Conservation (phyloP, 1,140 invertebrate species). For the Trichonephila clavata region DNA sequence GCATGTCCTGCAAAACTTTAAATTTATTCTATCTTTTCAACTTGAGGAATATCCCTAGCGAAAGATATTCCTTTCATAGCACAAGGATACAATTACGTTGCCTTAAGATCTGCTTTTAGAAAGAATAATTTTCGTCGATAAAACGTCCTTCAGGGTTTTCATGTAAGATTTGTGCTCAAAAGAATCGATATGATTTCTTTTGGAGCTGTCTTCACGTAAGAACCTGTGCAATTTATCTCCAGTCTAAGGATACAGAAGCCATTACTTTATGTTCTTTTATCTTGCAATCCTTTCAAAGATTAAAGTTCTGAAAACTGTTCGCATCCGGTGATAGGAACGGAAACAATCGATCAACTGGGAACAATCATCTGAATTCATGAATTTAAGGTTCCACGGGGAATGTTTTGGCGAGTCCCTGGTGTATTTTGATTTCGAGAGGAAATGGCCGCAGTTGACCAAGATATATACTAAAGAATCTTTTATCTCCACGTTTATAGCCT, state of each 20-base stretch:
- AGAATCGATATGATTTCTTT: slow-evolving; percentile 50
- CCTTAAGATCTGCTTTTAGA: neutral
- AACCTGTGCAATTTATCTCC: slow-evolving; percentile 50
- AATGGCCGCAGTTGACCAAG: slow-evolving; percentile 61
- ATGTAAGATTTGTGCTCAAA: slow-evolving; percentile 23
- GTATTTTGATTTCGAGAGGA: slow-evolving; percentile 48
- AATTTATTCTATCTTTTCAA: neutral
- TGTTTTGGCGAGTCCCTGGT: slow-evolving; percentile 41
- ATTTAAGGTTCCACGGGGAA: slow-evolving; percentile 63
- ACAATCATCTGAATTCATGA: slow-evolving; percentile 69
- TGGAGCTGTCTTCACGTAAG: slow-evolving; percentile 3
- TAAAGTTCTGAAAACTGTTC: slow-evolving; percentile 68
- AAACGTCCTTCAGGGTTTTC: slow-evolving; percentile 37
- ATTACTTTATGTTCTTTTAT: slow-evolving; percentile 67
- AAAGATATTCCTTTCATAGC: slow-evolving; percentile 17
- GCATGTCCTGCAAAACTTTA: neutral
- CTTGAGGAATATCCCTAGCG: slow-evolving; percentile 20
- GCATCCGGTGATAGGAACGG: slow-evolving; percentile 58
- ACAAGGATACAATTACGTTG: slow-evolving; percentile 31
- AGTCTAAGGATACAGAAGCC: slow-evolving; percentile 41
- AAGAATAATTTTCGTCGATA: slow-evolving; percentile 3
- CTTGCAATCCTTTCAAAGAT: slow-evolving; percentile 64
- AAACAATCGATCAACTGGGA: slow-evolving; percentile 71
- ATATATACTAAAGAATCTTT: slow-evolving; percentile 53
- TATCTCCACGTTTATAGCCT: slow-evolving; percentile 53